phyloP scores from a whole-genome alignment of 2,888 invertebrate genomes.

The Drosophila robusta region DNA sequence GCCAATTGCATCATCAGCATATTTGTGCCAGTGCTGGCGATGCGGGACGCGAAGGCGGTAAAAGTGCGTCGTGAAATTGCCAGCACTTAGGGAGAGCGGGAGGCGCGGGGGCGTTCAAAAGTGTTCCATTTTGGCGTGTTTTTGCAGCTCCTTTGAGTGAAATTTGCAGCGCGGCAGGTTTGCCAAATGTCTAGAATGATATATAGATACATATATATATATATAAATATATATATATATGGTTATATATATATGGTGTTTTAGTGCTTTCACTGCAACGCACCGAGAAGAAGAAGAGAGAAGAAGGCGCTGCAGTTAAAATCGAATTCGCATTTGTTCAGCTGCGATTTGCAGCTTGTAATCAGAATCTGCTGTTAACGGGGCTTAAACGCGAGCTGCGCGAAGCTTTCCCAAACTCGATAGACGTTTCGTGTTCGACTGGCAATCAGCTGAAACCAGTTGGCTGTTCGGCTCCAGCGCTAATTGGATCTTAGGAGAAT shows the following conservation, averaged over 20 bases:
- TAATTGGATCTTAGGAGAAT: constrained; percentile 15
- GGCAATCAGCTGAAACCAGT: constrained; percentile 53
- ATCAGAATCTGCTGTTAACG: constrained; percentile 57
- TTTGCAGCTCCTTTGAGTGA: constrained; percentile 39
- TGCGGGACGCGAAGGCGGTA: constrained; percentile 20
- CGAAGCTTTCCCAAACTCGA: constrained; percentile 55
- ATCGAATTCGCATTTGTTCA: constrained; percentile 23
- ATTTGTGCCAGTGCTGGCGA: constrained; percentile 38
- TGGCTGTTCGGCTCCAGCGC: constrained; percentile 10
- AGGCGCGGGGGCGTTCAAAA: constrained; percentile 10
- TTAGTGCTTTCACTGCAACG: constrained; percentile 63
- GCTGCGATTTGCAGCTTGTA: constrained; percentile 23
- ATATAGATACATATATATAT: constrained; percentile 6
- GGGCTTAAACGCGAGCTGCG: constrained; percentile 31
- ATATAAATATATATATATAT: constrained; percentile 1
- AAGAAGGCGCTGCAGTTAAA: background rate
- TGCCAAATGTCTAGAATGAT: constrained; percentile 35
- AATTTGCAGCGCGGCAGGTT: constrained; percentile 47
- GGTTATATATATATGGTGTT: background rate
- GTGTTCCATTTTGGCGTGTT: constrained; percentile 43
- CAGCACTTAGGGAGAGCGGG: too few relatives aligned
- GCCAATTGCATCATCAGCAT: constrained; percentile 45
- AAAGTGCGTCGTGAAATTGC: constrained; percentile 63
- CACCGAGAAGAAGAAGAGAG: background rate
- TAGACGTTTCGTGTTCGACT: constrained; percentile 30